These are phyloP conservation scores for Discoglossus pictus DNA, from an alignment of 2,797 vertebrate genomes.

Conservation along the genomic window DNA sequence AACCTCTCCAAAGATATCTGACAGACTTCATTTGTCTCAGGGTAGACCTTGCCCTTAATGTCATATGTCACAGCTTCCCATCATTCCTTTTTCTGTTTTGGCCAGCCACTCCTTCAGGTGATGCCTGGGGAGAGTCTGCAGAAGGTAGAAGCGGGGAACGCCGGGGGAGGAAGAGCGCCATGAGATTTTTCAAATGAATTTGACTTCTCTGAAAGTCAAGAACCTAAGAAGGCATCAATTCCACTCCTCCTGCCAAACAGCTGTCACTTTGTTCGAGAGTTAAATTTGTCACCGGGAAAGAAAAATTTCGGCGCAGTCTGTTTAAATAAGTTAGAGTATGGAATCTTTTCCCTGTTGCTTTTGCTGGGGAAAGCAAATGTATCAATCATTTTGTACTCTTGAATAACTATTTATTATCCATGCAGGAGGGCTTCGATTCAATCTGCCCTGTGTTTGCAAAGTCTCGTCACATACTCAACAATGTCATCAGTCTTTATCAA, in stretches of 20 bases:
- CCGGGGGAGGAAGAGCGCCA: constrained; percentile 50
- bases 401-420: constrained; percentile 95
- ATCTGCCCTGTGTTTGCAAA: constrained; percentile 84
- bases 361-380: constrained; percentile 77
- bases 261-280: constrained; percentile 75
- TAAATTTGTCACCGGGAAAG: constrained; percentile 75
- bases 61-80: constrained; percentile 70
- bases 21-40: constrained; percentile 74
- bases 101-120: constrained; percentile 56
- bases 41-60: constrained; percentile 62
- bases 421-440: constrained; percentile 88
- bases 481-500: constrained; percentile 96
- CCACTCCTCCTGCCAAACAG: constrained; percentile 64
- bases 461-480: constrained; percentile 82
- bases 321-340: constrained; percentile 72
- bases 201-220: constrained; percentile 63
- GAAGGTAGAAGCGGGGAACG: constrained; percentile 39
- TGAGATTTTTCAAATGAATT: constrained; percentile 57
- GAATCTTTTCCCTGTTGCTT: constrained; percentile 81
- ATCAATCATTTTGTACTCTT: constrained; percentile 93
- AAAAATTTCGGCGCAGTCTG: constrained; percentile 69
- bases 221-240: constrained; percentile 59
- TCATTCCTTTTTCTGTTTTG: constrained; percentile 55
- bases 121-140: constrained; percentile 50
- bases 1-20: constrained; percentile 68